Evolutionary conservation across 2,797 vertebrate genomes (phyloP), one percentile per base, ranked within the genome.

Genomic region (Tangara arthus): DNA sequence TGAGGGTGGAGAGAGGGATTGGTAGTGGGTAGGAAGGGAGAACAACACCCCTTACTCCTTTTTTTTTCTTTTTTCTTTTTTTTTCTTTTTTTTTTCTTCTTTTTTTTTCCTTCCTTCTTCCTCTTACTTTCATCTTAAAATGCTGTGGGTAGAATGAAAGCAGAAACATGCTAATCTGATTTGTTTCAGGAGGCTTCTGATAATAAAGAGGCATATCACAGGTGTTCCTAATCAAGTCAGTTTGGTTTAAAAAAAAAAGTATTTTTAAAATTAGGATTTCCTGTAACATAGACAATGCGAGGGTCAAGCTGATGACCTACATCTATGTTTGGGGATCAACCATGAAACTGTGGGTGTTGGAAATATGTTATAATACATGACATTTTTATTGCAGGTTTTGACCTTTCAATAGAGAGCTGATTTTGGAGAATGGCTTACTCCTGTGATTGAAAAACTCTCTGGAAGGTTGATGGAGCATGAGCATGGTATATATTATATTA

Each of bases 351-450:
- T 94, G 96, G 95, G 95, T 97, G 96, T 97, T 94, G 94, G 96
- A 97, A 97, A 97, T 98, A 97, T 96, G 97, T 97, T 97, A 95
- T 97, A 97, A 97, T 98, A 98, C 97, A 97, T 98, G 97, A 97
- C 97, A 91, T 96, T 98, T 98, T 98, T 98, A 98, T 98, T 98
- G 91, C 97, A 98, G 97, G 97, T 97, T 98, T 98, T 68, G 96
- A 98, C 97, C 97, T 97, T 97, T 96, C 91, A 95, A 92, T 97
- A 97, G 96, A 97, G 96, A 97, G 92, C 97, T 97, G 96, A 81
- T 97, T 97, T 92, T 96, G 96, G 95, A 97, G 95, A 97, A 95
- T 14, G 64, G 71, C 92, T 97, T 96, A 94, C 96, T 96, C 97
- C 95, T 97, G 96, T 97, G 96, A 96, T 90, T 97, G 97, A 97